Conservation (phyloP, 1,140 invertebrate species). For the Eumaeus atala region DNA sequence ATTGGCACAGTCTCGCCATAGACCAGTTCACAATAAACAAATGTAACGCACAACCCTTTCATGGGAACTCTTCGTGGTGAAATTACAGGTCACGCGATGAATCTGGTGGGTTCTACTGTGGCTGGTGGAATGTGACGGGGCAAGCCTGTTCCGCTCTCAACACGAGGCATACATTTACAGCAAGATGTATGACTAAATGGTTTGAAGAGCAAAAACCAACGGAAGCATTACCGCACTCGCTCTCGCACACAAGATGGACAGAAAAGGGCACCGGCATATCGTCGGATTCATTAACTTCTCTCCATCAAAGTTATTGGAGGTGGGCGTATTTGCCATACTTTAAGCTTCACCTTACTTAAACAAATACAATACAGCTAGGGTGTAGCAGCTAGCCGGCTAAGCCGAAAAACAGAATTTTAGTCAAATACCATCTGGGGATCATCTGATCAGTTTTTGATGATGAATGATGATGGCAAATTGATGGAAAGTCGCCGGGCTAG, state of each 20-base stretch:
- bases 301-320: not conserved
- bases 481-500: no score
- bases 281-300: not conserved
- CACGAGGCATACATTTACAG: not conserved
- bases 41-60: conserved; percentile 9
- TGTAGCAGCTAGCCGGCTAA: no score
- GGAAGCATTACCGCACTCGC: conserved; percentile 3
- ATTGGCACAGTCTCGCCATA: conserved; percentile 34
- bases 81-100: conserved; percentile 1
- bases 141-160: not conserved
- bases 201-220: not conserved
- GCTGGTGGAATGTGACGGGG: conserved; percentile 43
- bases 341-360: no score
- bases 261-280: conserved; percentile 21
- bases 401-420: no score
- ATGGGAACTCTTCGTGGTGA: not conserved
- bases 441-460: no score
- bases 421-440: no score
- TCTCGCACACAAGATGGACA: conserved; percentile 18
- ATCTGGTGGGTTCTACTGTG: conserved; percentile 24
- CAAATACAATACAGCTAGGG: no score
- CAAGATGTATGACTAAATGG: not conserved
- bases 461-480: no score
- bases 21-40: conserved; percentile 19
- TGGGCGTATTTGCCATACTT: not conserved